phyloP scores from a whole-genome alignment of 1,140 invertebrate species.

The Anagrus nilaparvatae region DNA sequence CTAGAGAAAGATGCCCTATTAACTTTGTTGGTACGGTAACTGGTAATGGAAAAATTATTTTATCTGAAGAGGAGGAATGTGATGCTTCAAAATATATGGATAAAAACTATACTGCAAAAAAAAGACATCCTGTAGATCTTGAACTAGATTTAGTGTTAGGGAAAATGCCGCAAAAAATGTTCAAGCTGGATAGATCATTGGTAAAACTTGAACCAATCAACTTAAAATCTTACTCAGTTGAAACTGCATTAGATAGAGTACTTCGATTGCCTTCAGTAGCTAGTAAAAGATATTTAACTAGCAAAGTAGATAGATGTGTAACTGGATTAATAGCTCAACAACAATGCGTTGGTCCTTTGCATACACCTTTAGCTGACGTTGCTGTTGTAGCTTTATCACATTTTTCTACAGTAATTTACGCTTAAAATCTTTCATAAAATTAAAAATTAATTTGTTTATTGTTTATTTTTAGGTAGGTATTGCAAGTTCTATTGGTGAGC shows the following conservation, averaged over 20 bases:
- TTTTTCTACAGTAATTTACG: constrained; percentile 45
- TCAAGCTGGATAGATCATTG: constrained; percentile 38
- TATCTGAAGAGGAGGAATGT: constrained; percentile 52
- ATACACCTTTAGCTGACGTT: constrained; percentile 90
- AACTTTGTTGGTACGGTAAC: constrained; percentile 89
- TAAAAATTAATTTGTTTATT: too few species aligned
- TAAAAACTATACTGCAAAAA: constrained; percentile 16
- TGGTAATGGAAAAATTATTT: constrained; percentile 70
- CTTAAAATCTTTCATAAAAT: neutral
- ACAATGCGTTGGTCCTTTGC: constrained; percentile 93
- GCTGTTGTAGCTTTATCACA: constrained; percentile 83
- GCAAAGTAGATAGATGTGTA: constrained; percentile 92
- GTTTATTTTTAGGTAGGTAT: constrained; percentile 66
- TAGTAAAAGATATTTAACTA: constrained; percentile 92
- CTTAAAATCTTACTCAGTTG: constrained; percentile 43
- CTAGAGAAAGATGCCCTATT: constrained; percentile 84
- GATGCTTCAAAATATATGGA: constrained; percentile 33
- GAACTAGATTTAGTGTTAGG: constrained; percentile 84
- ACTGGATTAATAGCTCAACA: constrained; percentile 94
- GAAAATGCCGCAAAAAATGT: constrained; percentile 70
- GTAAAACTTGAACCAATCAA: too few species aligned
- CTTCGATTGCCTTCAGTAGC: constrained; percentile 81
- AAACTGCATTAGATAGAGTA: constrained; percentile 66
- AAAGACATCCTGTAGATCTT: constrained; percentile 69
- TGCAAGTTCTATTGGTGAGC: constrained; percentile 91